Percentiles rank a stretch among this genome's conserved stretches.
Conservation (phyloP, 2,113 vertebrate genomes). For the Archocentrus centrarchus region DNA sequence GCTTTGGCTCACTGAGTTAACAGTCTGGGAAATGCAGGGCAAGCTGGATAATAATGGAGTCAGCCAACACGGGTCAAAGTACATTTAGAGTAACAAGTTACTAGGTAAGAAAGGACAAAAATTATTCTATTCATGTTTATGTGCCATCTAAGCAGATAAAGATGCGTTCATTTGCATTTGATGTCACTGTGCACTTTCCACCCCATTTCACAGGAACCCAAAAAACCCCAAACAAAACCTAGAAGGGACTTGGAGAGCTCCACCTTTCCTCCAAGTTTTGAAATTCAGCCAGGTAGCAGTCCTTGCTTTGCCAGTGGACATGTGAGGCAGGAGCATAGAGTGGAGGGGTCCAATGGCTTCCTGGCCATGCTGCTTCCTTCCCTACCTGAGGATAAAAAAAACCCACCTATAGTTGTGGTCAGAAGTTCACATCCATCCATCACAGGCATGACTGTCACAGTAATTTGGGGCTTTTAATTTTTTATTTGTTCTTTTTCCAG, state of each 20-base stretch:
- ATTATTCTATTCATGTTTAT: background rate
- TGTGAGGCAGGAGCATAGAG: background rate
- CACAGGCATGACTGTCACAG: too few relatives aligned
- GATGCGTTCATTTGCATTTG: background rate
- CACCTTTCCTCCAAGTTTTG: background rate
- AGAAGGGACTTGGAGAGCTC: background rate
- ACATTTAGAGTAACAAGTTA: background rate
- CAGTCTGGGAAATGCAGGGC: background rate
- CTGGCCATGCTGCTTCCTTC: background rate
- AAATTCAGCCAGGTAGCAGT: background rate
- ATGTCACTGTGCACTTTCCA: too few relatives aligned
- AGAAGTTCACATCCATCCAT: too few relatives aligned
- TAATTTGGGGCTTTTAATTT: too few relatives aligned
- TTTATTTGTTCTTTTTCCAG: too few relatives aligned
- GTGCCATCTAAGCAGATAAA: background rate
- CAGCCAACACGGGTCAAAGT: conserved; percentile 23
- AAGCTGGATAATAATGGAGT: background rate
- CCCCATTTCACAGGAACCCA: too few relatives aligned
- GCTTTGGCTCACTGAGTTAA: background rate
- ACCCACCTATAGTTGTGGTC: background rate
- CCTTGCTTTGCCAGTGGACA: too few relatives aligned
- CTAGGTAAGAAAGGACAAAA: background rate
- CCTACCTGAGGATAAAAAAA: background rate
- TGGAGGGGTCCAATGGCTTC: background rate
- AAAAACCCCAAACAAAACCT: background rate